Conservation (phyloP, 2,113 vertebrate genomes). For the Xerus inauris region DNA sequence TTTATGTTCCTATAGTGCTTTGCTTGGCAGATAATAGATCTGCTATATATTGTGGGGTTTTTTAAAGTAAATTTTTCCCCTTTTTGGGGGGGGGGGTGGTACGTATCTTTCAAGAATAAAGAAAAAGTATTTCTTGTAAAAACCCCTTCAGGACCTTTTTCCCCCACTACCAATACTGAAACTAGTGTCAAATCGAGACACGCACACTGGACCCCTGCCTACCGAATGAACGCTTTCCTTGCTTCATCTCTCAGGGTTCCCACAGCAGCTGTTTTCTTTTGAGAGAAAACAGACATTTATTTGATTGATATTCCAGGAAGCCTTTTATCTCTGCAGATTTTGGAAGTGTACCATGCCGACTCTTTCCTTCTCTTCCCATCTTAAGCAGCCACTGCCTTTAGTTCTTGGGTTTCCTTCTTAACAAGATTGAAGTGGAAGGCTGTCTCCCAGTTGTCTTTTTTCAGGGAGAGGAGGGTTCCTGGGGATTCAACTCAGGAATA, state of each 20-base stretch:
- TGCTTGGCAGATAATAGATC: not conserved
- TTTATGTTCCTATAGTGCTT: not conserved
- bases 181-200: not conserved
- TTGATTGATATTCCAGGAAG: not conserved
- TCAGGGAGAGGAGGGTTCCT: no score
- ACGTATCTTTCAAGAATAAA: slow-evolving; percentile 21
- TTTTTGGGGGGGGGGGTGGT: not conserved
- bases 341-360: not conserved
- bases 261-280: not conserved
- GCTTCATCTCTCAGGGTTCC: not conserved
- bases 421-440: not conserved
- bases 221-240: not conserved
- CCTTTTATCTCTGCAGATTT: not conserved
- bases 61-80: not conserved
- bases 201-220: not conserved
- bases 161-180: not conserved
- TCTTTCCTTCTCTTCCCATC: not conserved
- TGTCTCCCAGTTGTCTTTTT: not conserved
- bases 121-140: not conserved
- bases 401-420: not conserved
- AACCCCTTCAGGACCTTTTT: not conserved
- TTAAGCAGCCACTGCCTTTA: not conserved
- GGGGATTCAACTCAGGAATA: no score
- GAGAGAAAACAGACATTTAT: not conserved
- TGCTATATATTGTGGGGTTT: not conserved